These are phyloP conservation scores for Spizaetus ornatus DNA, from an alignment of 2,113 vertebrate genomes.

Conservation along the genomic window DNA sequence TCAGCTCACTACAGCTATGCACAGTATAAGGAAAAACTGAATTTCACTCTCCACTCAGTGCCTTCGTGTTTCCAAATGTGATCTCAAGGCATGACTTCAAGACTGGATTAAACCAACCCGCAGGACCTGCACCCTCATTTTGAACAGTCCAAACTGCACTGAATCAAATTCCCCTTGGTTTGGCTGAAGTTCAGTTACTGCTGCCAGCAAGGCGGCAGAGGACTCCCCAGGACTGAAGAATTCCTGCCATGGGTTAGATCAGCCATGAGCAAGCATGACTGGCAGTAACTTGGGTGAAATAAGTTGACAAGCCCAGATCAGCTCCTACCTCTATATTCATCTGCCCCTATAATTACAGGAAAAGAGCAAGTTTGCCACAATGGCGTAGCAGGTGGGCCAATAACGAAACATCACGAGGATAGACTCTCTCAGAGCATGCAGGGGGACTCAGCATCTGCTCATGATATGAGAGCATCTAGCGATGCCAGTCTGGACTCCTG, in stretches of 20 bases:
- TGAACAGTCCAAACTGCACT: neutral
- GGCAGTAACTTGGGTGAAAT: neutral
- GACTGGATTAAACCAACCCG: neutral
- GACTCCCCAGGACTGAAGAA: neutral
- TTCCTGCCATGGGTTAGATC: neutral
- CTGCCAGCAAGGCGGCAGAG: neutral
- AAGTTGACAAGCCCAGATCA: neutral
- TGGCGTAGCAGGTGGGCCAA: neutral
- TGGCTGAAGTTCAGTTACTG: neutral
- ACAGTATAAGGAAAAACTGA: neutral
- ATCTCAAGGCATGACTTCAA: neutral
- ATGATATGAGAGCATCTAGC: neutral
- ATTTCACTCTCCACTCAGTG: neutral
- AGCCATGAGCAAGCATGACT: neutral
- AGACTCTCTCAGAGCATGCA: neutral
- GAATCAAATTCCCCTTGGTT: neutral
- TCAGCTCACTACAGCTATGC: neutral
- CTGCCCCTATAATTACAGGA: neutral
- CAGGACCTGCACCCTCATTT: neutral
- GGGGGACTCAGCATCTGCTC: neutral
- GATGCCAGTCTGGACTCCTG: neutral
- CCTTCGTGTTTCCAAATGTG: neutral
- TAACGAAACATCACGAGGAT: accelerated
- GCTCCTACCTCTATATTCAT: neutral
- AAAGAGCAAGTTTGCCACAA: neutral